A percentile compares a stretch with the other conserved stretches of the same genome.
These are phyloP conservation scores for Meteorus sp. DNA, from an alignment of 1,140 invertebrate genomes.

Conservation along the genomic window DNA sequence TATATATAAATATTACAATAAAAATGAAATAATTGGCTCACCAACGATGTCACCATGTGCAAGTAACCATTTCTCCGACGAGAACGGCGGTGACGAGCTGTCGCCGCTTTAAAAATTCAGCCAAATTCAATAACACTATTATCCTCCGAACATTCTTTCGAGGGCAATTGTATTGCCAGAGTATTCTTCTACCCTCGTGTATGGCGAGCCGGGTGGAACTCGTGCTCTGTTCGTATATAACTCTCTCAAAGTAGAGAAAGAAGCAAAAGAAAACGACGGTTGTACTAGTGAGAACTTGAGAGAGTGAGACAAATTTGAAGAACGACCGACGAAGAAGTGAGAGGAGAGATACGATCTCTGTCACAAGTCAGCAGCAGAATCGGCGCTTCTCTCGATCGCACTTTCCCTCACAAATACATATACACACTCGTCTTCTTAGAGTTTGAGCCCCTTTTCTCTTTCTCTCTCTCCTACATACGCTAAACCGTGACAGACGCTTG, in stretches of 20 bases:
- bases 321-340: too few species aligned
- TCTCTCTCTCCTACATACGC: constrained; percentile 5
- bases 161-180: too few species aligned
- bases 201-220: too few species aligned
- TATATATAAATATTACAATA: constrained; percentile 4
- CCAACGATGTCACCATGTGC: constrained; percentile 31
- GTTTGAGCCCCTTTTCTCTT: background rate
- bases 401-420: background rate
- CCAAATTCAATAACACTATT: background rate
- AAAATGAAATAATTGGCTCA: constrained; percentile 11
- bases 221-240: too few species aligned
- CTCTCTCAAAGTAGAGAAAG: too few species aligned
- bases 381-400: background rate
- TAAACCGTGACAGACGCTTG: constrained; percentile 22
- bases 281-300: too few species aligned
- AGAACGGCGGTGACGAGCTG: constrained; percentile 21
- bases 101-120: constrained; percentile 19
- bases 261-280: too few species aligned
- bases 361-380: too few species aligned
- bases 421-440: too few species aligned
- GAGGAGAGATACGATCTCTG: too few species aligned
- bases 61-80: constrained; percentile 28
- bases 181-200: background rate
- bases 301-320: too few species aligned
- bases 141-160: background rate